Conservation (phyloP, 2,113 vertebrate genomes). For the Oxyura jamaicensis region DNA sequence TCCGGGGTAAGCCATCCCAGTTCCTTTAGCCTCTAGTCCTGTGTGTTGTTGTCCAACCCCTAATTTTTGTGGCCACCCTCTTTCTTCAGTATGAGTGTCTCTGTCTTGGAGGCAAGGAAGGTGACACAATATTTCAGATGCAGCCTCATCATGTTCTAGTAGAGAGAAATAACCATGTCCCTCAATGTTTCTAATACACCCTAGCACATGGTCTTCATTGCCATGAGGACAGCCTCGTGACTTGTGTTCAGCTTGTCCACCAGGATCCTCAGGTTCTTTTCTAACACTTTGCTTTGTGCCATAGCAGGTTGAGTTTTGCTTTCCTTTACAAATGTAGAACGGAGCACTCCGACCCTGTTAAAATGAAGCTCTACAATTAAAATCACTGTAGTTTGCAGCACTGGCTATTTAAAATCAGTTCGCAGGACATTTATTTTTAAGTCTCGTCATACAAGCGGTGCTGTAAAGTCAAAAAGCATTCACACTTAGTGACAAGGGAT, state of each 20-base stretch:
- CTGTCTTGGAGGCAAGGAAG: background rate
- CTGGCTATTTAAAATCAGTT: background rate
- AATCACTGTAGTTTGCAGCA: background rate
- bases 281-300: background rate
- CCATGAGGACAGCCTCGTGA: background rate
- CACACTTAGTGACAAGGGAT: fast-evolving
- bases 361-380: background rate
- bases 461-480: background rate
- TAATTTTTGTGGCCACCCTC: background rate
- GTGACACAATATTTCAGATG: background rate
- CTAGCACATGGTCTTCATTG: fast-evolving
- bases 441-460: background rate
- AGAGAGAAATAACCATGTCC: no score
- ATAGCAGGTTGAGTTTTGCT: background rate
- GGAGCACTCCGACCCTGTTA: background rate
- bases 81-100: background rate
- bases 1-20: background rate
- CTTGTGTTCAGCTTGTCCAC: background rate
- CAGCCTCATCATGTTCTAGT: background rate
- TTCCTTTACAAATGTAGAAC: background rate
- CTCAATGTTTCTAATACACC: background rate
- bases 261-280: background rate
- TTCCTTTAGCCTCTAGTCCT: background rate
- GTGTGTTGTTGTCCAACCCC: background rate
- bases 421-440: background rate